Evolutionary conservation across 2,888 invertebrate genomes (phyloP), one percentile per base, ranked within the genome.

Genomic region (Drosophila peninsularis): DNA sequence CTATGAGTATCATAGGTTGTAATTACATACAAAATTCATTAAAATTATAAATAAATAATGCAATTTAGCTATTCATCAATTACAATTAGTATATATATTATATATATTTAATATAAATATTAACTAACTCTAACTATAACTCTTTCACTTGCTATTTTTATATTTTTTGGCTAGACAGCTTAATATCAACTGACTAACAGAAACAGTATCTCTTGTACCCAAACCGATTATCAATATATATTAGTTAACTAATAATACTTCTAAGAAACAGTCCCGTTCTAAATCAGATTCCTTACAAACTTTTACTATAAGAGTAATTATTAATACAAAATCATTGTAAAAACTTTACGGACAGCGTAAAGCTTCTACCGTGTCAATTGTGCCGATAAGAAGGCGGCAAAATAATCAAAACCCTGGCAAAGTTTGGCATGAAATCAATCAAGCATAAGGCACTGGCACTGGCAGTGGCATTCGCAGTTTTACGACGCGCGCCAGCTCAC

Each of bases 381-480:
- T 13, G 36, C 32, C 27, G 42, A 36, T 1, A 17, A 10, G 32
- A 44, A 34, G 14, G 36, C 14, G 24, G 14, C n/a, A 14, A 36
- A 42, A 21, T 19, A 60, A 47, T 62, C 44, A 53, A 34, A 58
- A 36, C 24, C 44, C 24, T 34, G 64, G 21, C 14, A 45, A 58
- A 60, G 47, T 64, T 80, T 61, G 47, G 57, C 69, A 67, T 71
- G 79, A 79, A 85, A 85, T 89, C 89, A 85, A 89, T 89, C 89
- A 89, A 83, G 82, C 80, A 74, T 63, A 66, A 67, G 71, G 62
- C 79, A 66, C 64, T 74, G 82, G 67, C 70, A 71, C 24, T 24
- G 71, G 62, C 79, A 64, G 64, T 77, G 82, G 67, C 70, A 71
- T 54, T 75, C 52, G 67, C 71, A 71, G 69, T 81, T 84, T 84